Evolutionary conservation across 2,113 vertebrate genomes (phyloP).

Genomic region (Lasiurus borealis): DNA sequence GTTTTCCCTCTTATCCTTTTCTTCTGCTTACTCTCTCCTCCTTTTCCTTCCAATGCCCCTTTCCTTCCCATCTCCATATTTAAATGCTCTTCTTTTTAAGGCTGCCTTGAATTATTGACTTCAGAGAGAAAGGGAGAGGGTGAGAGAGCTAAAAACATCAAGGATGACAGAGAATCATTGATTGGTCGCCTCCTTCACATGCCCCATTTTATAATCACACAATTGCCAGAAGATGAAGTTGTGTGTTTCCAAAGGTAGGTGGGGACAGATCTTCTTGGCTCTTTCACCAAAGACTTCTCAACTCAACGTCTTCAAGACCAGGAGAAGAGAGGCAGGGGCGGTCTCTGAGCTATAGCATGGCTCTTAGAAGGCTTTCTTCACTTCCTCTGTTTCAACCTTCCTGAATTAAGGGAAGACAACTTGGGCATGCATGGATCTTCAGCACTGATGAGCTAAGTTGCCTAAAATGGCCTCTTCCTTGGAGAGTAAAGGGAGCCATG

Average conservation of each 20-base stretch:
- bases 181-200: no score
- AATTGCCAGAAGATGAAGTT: neutral
- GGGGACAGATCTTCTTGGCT: neutral
- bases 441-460: neutral
- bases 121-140: no score
- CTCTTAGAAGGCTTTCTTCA: neutral
- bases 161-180: no score
- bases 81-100: no score
- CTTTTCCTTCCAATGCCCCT: neutral
- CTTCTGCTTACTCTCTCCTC: neutral
- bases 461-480: neutral
- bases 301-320: rapidly evolving
- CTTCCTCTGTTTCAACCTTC: neutral
- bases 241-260: neutral
- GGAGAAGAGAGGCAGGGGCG: neutral
- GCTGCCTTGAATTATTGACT: no score
- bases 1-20: neutral
- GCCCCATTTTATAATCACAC: neutral
- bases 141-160: no score
- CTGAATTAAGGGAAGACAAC: neutral
- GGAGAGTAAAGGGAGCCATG: neutral
- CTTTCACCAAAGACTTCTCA: rapidly evolving
- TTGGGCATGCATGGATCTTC: neutral
- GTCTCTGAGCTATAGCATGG: rapidly evolving
- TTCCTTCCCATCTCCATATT: neutral